Evolutionary conservation across 1,140 invertebrate species (phyloP), one percentile per base, ranked within the genome.

Genomic region (Aphidius ervi): DNA sequence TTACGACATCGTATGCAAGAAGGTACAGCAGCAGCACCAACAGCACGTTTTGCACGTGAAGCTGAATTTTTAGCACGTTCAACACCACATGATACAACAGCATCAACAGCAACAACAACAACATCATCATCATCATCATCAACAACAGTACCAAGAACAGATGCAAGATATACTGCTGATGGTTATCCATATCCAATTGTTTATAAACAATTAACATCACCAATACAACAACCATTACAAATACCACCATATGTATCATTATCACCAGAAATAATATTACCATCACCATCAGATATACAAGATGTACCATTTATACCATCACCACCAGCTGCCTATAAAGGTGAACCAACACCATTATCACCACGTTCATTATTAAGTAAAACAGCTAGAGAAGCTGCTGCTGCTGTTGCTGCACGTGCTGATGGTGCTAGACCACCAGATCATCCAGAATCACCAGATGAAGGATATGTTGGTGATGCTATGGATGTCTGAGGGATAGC

Each of bases 371-470:
- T 76, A 4, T 68, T 77, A 41, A 67, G 70, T 43, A 74, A 72
- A 47, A 73, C 77, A 8, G 73, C 72, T 0, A 65, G 72, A 5
- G 73, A 73, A 54, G 70, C 70, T 31, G 70, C 67, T 0, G 65
- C 69, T 2, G 72, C 74, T 16, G 71, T 72, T 7, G 70, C 69
- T 5, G 72, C 71, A 7, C 67, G 68, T 6, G 67, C 63, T 5
- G 67, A 65, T 9, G 68, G 67, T 9, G 61, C 64, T 1, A 64
- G 66, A 8, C 68, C 68, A 3, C 68, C 67, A 78, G 60, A 87
- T 84, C 82, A 89, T 64, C 87, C 88, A 4, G 91, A 93, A 67
- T 92, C 90, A 72, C 90, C 91, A 5, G 91, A 94, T 72, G 91
- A 94, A 72, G 91, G 91, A 2, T 94, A 93, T 72, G 91, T 90